Conservation (phyloP, 2,113 vertebrate species). For the Hippocampus mohnikei region DNA sequence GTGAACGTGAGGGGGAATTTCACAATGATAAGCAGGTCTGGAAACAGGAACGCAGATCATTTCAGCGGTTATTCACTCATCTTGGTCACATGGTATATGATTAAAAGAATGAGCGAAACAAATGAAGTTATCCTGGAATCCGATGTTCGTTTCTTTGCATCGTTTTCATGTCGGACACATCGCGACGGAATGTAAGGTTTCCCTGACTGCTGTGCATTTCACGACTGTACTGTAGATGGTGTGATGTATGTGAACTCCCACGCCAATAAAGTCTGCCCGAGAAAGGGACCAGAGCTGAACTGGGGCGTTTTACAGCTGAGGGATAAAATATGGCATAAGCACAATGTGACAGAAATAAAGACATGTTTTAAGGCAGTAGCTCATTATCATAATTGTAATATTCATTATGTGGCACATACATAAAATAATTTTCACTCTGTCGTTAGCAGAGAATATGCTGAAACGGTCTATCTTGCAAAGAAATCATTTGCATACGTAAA, state of each 20-base stretch:
- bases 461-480: too few species aligned
- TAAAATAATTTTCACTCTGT: conserved; percentile 13
- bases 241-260: not conserved
- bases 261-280: not conserved
- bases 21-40: not conserved
- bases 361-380: conserved; percentile 4
- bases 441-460: not conserved
- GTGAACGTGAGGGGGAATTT: not conserved
- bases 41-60: not conserved
- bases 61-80: too few species aligned
- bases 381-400: conserved; percentile 7
- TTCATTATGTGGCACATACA: conserved; percentile 22
- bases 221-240: too few species aligned
- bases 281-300: not conserved
- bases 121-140: too few species aligned
- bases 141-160: too few species aligned
- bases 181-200: not conserved
- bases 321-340: not conserved
- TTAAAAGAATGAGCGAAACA: too few species aligned
- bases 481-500: too few species aligned
- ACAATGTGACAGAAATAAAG: not conserved
- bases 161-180: not conserved
- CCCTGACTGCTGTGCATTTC: not conserved
- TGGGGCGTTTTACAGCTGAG: conserved; percentile 7
- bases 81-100: not conserved